A percentile compares a stretch with the other conserved stretches of the same genome.
Conservation (phyloP, 2,113 vertebrate genomes). For the Agapornis roseicollis region DNA sequence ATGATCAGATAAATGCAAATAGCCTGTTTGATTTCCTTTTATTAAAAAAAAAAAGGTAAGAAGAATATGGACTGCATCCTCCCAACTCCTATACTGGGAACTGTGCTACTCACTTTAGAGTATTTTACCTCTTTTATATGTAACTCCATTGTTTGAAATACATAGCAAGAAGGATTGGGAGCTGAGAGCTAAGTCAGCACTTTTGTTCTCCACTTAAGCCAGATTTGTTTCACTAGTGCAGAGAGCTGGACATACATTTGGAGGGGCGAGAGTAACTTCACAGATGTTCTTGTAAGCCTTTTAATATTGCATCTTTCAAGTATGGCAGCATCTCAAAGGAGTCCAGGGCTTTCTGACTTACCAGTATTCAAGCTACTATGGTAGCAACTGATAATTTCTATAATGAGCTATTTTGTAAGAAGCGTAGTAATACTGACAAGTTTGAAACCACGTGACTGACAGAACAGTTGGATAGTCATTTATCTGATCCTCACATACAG, state of each 20-base stretch:
- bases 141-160: neutral
- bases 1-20: neutral
- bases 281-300: neutral
- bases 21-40: neutral
- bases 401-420: constrained; percentile 59
- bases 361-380: neutral
- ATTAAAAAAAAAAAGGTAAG: neutral
- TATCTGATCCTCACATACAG: neutral
- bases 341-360: constrained; percentile 26
- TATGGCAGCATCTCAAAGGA: neutral
- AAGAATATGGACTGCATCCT: neutral
- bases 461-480: neutral
- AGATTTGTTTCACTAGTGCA: neutral
- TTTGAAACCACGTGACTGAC: constrained; percentile 12
- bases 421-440: neutral
- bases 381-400: constrained; percentile 49
- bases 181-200: neutral
- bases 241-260: neutral
- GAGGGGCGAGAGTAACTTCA: neutral
- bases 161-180: neutral
- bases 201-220: neutral
- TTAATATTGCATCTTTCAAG: neutral
- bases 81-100: neutral
- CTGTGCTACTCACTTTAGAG: neutral
- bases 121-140: neutral